Evolutionary conservation across 2,888 invertebrate genomes (phyloP).

Genomic region (Poecilobothrus nobilitatus): DNA sequence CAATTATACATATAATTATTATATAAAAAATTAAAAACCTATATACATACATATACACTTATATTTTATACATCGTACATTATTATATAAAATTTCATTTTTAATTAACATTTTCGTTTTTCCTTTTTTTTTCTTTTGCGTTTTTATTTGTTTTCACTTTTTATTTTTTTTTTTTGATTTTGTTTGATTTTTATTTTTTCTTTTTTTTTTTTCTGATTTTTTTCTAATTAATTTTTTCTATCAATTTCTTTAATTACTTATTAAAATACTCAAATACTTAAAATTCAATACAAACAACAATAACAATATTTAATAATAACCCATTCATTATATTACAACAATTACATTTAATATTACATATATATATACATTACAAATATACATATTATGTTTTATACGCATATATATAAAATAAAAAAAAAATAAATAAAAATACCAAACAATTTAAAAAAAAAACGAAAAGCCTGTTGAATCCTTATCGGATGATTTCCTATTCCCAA

Average conservation of each 20-base stretch:
- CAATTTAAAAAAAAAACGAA: slow-evolving; percentile 16
- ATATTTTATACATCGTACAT: too few relatives aligned
- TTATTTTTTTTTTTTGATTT: neutral
- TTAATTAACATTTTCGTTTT: too few relatives aligned
- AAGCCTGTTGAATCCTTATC: slow-evolving; percentile 93
- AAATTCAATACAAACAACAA: neutral
- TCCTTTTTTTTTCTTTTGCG: too few relatives aligned
- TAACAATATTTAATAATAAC: too few relatives aligned
- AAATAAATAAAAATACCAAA: slow-evolving; percentile 20
- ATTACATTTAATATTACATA: neutral
- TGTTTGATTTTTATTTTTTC: neutral
- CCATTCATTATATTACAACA: too few relatives aligned
- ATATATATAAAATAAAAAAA: slow-evolving; percentile 15
- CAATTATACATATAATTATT: neutral
- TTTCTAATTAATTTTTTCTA: neutral
- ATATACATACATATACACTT: neutral
- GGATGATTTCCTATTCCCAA: slow-evolving; percentile 98
- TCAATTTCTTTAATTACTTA: too few relatives aligned
- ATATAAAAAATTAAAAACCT: neutral
- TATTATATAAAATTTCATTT: too few relatives aligned
- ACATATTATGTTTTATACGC: neutral
- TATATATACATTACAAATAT: neutral
- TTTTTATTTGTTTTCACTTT: neutral
- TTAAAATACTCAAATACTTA: too few relatives aligned
- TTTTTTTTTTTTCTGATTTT: neutral